Percentiles rank a stretch among this genome's conserved stretches.
Conservation (phyloP, 2,888 invertebrate genomes). For the Halictus quadricinctus region DNA sequence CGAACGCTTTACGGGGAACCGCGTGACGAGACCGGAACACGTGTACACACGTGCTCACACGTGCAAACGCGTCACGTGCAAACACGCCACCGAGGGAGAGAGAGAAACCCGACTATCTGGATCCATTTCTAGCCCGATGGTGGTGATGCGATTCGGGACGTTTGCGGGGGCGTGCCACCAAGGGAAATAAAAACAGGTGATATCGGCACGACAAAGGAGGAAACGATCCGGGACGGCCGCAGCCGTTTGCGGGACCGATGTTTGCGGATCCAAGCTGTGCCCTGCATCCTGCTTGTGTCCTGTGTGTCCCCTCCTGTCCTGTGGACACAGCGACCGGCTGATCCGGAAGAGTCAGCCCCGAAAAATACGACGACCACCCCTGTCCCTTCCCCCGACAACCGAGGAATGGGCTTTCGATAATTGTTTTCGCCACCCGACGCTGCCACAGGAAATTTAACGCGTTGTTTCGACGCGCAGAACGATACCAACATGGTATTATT, state of each 20-base stretch:
- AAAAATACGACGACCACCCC: slow-evolving; percentile 25
- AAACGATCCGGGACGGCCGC: slow-evolving; percentile 46
- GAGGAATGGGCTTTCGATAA: slow-evolving; percentile 12
- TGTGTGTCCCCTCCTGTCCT: neutral
- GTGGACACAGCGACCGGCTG: slow-evolving; percentile 22
- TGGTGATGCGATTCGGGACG: neutral
- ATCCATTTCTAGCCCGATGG: slow-evolving; percentile 61
- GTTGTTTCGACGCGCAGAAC: neutral
- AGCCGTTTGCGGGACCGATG: slow-evolving; percentile 29
- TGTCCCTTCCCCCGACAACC: neutral
- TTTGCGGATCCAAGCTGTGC: slow-evolving; percentile 14
- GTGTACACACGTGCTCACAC: slow-evolving; percentile 23
- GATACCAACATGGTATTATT: neutral
- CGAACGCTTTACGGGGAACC: slow-evolving; percentile 1
- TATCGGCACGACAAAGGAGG: slow-evolving; percentile 55
- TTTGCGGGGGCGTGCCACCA: slow-evolving; percentile 26
- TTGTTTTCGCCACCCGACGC: neutral
- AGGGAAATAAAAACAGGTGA: slow-evolving; percentile 56
- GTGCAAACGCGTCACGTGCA: slow-evolving; percentile 9
- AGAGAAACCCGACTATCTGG: slow-evolving; percentile 4
- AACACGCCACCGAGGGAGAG: neutral
- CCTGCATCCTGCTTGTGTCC: neutral
- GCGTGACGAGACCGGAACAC: slow-evolving; percentile 27
- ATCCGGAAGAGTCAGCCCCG: slow-evolving; percentile 15
- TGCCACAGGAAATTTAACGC: slow-evolving; percentile 11